Conservation (phyloP, 2,888 invertebrate species). For the Cheilosia variabilis region DNA sequence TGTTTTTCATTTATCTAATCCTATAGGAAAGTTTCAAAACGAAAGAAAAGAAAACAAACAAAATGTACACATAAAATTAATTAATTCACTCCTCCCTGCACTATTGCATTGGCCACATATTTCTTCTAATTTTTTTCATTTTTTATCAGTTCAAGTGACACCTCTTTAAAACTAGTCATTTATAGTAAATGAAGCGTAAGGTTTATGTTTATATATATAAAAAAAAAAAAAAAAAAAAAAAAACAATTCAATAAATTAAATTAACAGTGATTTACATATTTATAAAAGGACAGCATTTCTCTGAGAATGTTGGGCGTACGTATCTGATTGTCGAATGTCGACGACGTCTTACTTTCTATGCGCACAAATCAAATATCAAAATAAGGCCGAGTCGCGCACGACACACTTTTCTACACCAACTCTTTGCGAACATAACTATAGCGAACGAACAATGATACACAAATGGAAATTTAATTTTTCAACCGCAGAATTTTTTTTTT, state of each 20-base stretch:
- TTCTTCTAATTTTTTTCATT: neutral
- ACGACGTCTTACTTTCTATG: slow-evolving; percentile 8
- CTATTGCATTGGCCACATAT: slow-evolving; percentile 1
- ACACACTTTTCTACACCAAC: neutral
- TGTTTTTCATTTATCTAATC: neutral
- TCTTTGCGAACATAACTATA: neutral
- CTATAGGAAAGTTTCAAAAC: neutral
- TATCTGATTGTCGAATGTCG: slow-evolving; percentile 30
- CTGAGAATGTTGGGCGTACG: slow-evolving; percentile 23
- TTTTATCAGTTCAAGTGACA: neutral
- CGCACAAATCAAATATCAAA: slow-evolving; percentile 12
- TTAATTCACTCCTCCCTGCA: neutral
- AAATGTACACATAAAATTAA: neutral
- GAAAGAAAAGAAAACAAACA: neutral
- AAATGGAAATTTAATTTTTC: neutral
- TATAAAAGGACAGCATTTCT: slow-evolving; percentile 9
- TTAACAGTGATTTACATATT: neutral
- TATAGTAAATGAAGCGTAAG: neutral
- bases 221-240: neutral
- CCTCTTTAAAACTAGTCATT: neutral
- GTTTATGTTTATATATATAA: neutral
- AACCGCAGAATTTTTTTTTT: neutral
- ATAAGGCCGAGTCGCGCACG: neutral
- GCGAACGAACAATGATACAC: neutral
- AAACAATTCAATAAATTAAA: neutral